These are phyloP conservation scores for Oryctolagus cuniculus DNA, from an alignment of 2,113 vertebrate genomes.

Conservation along the genomic window DNA sequence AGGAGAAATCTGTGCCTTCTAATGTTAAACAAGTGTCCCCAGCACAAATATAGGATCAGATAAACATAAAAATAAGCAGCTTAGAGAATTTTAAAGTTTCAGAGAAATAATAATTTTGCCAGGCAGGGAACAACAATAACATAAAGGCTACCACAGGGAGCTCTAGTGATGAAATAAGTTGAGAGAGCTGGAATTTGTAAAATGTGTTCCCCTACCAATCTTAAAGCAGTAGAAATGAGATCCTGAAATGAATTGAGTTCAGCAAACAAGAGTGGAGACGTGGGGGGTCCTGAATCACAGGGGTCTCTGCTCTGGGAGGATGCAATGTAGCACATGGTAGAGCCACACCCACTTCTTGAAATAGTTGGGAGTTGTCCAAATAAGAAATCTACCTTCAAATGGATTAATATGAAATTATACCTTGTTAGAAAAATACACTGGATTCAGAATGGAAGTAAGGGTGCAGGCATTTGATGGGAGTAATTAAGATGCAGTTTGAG, in stretches of 20 bases:
- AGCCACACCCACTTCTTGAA: not conserved
- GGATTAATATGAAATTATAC: not conserved
- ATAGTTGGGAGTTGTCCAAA: not conserved
- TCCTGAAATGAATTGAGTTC: not conserved
- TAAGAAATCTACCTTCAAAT: not conserved
- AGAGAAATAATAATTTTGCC: not conserved
- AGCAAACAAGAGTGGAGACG: not conserved
- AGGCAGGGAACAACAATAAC: not conserved
- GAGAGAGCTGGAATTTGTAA: not conserved
- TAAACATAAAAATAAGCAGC: not conserved
- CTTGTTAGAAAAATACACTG: not conserved
- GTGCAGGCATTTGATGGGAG: no score
- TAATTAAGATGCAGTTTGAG: no score
- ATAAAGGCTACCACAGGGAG: not conserved
- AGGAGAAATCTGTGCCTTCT: not conserved
- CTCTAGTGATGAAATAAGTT: not conserved
- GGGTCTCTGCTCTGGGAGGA: not conserved
- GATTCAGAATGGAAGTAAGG: not conserved
- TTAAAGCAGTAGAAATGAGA: not conserved
- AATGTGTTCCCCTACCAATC: not conserved
- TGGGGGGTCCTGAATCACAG: not conserved
- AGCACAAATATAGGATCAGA: not conserved
- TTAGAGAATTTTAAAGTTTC: not conserved
- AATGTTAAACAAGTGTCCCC: not conserved
- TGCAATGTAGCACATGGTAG: fast-evolving